Base-by-base conservation (phyloP, 1,140 invertebrate species). In the Cydia fagiglandana region DNA sequence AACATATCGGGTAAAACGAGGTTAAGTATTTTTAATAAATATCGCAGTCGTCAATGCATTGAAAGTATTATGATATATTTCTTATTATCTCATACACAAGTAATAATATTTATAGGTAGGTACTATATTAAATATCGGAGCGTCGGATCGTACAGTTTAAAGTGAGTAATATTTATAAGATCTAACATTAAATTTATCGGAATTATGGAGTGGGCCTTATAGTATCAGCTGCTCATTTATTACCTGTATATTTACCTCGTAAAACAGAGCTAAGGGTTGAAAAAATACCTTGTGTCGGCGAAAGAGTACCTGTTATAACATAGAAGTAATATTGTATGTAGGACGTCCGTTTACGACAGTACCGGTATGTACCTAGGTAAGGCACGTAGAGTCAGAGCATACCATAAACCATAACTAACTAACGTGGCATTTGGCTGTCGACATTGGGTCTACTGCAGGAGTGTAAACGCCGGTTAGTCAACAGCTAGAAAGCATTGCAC, bases 401-500 rank as follows among this genome's bases (percentile, higher is more conserved):
- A 61, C 56, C 53, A 61, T 61, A 24, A 61, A 61, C 56, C 53
- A 61, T 61, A 24, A 61, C 56, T 61, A 24, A 61, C 56, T 61
- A 24, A 24, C 17, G 56, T 61, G 56, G 56, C 9, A 61, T 61
- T 24, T 61, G 56, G 7, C 56, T 61, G 56, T 61, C 56, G 56
- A 61, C 56, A 61, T 61, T 61, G 56, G 56, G 56, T 61, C 56
- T 56, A 17, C 53, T 61, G 20, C 56, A 2, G 20, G 56, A 61
- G 56, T 20, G 56, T 24, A 61, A 20, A 24, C 56, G 56, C 20
- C 56, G 56, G 56, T 61, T 61, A 24, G 56, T 61, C 56, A 61
- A 61, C 66, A 34, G 15, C 30, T 45, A 70, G 66, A 70, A 70
- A 70, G 66, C 66, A 70, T 38, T 38, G 66, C 66, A 70, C 66